These are phyloP conservation scores for Mamestra brassicae DNA, from an alignment of 2,888 invertebrate genomes.

Conservation along the genomic window DNA sequence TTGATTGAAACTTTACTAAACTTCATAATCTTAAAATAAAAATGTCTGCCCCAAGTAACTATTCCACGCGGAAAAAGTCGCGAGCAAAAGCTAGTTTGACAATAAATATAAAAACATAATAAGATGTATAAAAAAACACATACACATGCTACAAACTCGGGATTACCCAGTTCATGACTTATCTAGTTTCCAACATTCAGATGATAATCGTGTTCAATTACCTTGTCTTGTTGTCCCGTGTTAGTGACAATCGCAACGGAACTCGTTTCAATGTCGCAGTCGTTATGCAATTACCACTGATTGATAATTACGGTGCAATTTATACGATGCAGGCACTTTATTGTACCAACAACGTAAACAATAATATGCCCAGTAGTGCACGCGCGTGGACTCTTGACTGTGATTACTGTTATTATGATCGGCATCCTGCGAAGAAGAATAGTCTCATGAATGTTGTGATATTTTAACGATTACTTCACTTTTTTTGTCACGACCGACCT, in stretches of 20 bases:
- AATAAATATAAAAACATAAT: no score
- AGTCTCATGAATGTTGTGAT: neutral
- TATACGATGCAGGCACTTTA: constrained; percentile 51
- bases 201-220: constrained; percentile 50
- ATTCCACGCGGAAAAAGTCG: no score
- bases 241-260: constrained; percentile 19
- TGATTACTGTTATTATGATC: constrained; percentile 17
- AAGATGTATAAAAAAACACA: neutral
- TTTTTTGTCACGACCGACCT: neutral
- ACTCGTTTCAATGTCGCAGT: constrained; percentile 60
- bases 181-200: constrained; percentile 26
- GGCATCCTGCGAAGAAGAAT: neutral
- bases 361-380: constrained; percentile 25
- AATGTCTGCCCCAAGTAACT: no score
- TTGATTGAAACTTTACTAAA: no score
- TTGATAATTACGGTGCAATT: constrained; percentile 59
- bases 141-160: constrained; percentile 12
- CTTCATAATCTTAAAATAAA: no score
- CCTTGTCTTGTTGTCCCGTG: neutral
- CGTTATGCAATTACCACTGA: constrained; percentile 50
- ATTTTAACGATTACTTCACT: neutral
- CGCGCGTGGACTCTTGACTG: neutral
- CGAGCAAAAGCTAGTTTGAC: no score
- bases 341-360: constrained; percentile 45
- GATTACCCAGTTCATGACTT: constrained; percentile 28